Evolutionary conservation across 2,888 invertebrate species (phyloP), one percentile per base, ranked within the genome.

Genomic region (Mylabris sibirica): DNA sequence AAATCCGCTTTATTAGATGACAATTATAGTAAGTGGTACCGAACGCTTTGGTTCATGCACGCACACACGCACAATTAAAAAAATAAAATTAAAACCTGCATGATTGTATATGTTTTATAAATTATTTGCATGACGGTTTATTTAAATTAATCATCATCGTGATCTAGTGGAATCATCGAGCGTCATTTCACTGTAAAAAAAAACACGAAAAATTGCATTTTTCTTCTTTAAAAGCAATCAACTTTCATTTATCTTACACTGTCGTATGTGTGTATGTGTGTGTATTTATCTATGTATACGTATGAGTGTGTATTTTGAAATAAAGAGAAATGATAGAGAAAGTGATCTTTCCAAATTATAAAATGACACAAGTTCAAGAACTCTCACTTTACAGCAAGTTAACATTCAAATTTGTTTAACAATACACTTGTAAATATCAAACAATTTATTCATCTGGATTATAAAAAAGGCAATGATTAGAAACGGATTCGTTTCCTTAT

Each of bases 1-100:
- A 89, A 88, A 80, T 90, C 92, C 81, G 89, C 85, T 85, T 83
- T 87, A 77, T 85, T 87, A 78, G 88, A 87, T 77, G 70, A 73
- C 59, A 84, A 85, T 83, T 84, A 74, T 67, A 60, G 69, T 68
- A 70, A 67, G 70, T 71, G 68, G 79, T 79, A 79, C 79, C 79
- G 79, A 79, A 74, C 76, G 78, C 77, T 75, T 76, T 75, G 75
- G 75, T 69, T 65, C 49, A 53, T 22, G 24, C 57, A 57, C 22
- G 24, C 57, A 57, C 22, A 44, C 17, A 30, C n/a, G 9, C 22
- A 57, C 22, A 57, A 12, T 4, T 11, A 24, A 57, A 2, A 53
- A 22, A 53, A 53, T 8, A 35, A 35, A 41, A 12, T n/a, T n/a
- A 41, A 41, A 17, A 17, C 34, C 62, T 67, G 64, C 60, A 64